A percentile compares a stretch with the other conserved stretches of the same genome.
These are phyloP conservation scores for Aplysia californica DNA, from an alignment of 1,140 invertebrate species.

Conservation along the genomic window DNA sequence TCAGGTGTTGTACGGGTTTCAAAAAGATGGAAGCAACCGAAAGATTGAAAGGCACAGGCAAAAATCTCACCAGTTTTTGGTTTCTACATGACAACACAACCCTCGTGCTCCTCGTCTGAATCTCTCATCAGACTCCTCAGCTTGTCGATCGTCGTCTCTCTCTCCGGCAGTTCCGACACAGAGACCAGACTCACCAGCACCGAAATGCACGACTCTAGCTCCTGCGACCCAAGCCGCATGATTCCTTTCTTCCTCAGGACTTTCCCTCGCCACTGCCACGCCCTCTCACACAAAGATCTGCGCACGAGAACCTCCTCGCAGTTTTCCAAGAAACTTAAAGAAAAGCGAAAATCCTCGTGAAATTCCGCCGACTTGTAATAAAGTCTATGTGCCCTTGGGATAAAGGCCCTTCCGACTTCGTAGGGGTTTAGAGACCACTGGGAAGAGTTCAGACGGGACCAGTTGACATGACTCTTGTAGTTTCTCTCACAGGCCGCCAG, in stretches of 20 bases:
- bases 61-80: too few relatives aligned
- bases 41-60: too few relatives aligned
- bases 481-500: conserved; percentile 21
- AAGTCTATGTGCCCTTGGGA: conserved; percentile 37
- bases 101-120: neutral
- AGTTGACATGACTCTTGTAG: conserved; percentile 28
- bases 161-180: conserved; percentile 14
- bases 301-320: conserved; percentile 22
- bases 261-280: conserved; percentile 31
- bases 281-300: conserved; percentile 28
- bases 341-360: conserved; percentile 41
- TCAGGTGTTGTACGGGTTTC: too few relatives aligned
- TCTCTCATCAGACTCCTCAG: conserved; percentile 10
- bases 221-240: conserved; percentile 28
- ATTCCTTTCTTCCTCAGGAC: conserved; percentile 28
- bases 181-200: conserved; percentile 23
- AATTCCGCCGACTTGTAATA: conserved; percentile 43
- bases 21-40: too few relatives aligned
- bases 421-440: conserved; percentile 39
- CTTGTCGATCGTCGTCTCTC: conserved; percentile 15
- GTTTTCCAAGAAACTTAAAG: conserved; percentile 39
- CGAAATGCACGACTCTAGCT: conserved; percentile 23
- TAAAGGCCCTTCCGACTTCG: conserved; percentile 40
- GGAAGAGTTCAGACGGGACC: conserved; percentile 35
- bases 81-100: conserved; percentile 9